phyloP scores from a whole-genome alignment of 2,888 invertebrate genomes.

The Chloroclysta siterata region DNA sequence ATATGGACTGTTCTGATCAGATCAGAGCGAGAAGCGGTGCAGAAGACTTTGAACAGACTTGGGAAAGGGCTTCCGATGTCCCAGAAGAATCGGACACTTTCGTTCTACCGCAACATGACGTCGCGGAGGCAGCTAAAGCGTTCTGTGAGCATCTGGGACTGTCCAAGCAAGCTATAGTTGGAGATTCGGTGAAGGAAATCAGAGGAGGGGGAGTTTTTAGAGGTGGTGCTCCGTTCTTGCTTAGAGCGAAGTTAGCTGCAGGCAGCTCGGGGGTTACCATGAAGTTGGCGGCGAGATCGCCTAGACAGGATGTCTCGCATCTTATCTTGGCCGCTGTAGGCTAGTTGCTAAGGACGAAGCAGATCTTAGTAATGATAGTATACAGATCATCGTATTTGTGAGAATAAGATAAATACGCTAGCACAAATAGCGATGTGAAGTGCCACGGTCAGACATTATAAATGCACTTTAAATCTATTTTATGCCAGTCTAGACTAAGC shows the following conservation, averaged over 20 bases:
- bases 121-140: slow-evolving; percentile 68
- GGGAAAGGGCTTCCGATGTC: slow-evolving; percentile 89
- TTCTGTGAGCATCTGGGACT: slow-evolving; percentile 74
- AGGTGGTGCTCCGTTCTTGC: slow-evolving; percentile 95
- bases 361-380: background rate
- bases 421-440: too few relatives aligned
- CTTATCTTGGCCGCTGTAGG: slow-evolving; percentile 94
- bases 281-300: slow-evolving; percentile 95
- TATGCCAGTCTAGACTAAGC: too few relatives aligned
- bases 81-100: slow-evolving; percentile 97
- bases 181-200: slow-evolving; percentile 75
- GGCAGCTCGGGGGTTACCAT: slow-evolving; percentile 93
- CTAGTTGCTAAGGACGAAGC: slow-evolving; percentile 67
- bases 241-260: slow-evolving; percentile 92
- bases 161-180: slow-evolving; percentile 64
- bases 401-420: too few relatives aligned
- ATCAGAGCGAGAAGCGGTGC: slow-evolving; percentile 62
- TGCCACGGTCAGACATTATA: too few relatives aligned
- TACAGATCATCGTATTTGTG: background rate
- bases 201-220: slow-evolving; percentile 91
- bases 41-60: slow-evolving; percentile 86
- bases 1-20: slow-evolving; percentile 73
- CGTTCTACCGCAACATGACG: slow-evolving; percentile 87
- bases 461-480: too few relatives aligned
- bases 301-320: slow-evolving; percentile 93